Conservation (phyloP, 2,797 vertebrate species). For the Enteromius treurensis region DNA sequence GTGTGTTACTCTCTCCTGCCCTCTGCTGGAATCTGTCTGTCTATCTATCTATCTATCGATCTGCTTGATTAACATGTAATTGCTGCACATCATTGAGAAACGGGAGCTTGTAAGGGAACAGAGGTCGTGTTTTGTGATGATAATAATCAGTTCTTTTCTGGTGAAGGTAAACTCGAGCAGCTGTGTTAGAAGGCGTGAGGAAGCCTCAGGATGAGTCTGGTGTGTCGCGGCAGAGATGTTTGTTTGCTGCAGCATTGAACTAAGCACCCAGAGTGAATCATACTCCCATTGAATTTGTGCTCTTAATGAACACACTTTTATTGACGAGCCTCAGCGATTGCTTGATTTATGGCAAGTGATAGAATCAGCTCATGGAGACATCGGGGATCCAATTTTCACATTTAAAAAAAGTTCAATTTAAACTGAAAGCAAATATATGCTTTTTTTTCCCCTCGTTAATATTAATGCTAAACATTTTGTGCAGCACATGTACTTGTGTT, state of each 20-base stretch:
- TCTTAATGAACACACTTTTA: background rate
- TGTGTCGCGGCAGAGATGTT: background rate
- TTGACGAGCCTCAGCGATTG: background rate
- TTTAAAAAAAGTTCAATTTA: background rate
- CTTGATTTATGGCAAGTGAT: background rate
- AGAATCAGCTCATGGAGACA: background rate
- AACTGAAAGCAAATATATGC: background rate
- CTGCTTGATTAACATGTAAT: background rate
- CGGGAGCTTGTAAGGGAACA: background rate
- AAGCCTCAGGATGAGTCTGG: background rate
- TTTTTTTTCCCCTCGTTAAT: background rate
- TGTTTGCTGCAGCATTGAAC: background rate
- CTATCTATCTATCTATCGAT: background rate
- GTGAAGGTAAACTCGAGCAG: background rate
- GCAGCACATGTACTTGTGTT: background rate
- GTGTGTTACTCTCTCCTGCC: background rate
- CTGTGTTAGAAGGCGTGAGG: background rate
- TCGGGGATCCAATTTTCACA: no score
- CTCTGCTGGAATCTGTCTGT: background rate
- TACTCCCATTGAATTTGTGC: background rate
- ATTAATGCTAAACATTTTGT: background rate
- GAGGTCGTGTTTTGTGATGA: background rate
- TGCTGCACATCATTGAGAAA: background rate
- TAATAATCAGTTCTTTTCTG: background rate
- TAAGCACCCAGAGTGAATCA: background rate